These are phyloP conservation scores for Epiperipatus broadwayi DNA, from an alignment of 2,888 invertebrate genomes.

Conservation along the genomic window DNA sequence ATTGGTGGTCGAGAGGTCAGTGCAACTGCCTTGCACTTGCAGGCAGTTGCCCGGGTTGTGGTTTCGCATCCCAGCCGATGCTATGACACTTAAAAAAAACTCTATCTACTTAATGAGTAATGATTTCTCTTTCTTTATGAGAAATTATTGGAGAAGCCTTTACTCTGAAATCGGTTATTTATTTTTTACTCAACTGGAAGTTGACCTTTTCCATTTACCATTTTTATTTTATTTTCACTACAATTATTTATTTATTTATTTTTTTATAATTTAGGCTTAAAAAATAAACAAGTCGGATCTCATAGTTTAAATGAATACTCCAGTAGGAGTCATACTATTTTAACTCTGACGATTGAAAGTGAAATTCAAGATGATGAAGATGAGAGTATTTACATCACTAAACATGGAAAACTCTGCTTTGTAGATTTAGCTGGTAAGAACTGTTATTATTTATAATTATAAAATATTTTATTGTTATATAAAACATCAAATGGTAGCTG, in stretches of 20 bases:
- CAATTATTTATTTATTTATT: neutral
- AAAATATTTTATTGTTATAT: constrained; percentile 13
- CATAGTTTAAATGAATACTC: constrained; percentile 88
- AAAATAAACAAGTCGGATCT: constrained; percentile 67
- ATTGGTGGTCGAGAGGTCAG: too few relatives aligned
- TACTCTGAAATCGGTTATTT: neutral
- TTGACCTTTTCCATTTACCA: too few relatives aligned
- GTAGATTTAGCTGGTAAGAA: constrained; percentile 90
- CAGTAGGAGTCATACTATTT: constrained; percentile 70
- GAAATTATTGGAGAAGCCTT: too few relatives aligned
- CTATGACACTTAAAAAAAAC: too few relatives aligned
- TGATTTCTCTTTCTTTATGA: too few relatives aligned
- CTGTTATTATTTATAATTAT: constrained; percentile 15
- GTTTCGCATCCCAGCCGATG: too few relatives aligned
- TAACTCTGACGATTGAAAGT: constrained; percentile 72
- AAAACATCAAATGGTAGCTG: too few relatives aligned
- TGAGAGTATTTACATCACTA: constrained; percentile 62
- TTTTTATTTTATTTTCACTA: neutral
- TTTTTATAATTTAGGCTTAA: constrained; percentile 43
- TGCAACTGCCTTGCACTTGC: too few relatives aligned
- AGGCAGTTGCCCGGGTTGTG: too few relatives aligned
- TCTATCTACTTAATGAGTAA: too few relatives aligned
- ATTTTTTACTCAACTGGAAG: neutral
- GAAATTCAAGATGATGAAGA: constrained; percentile 39
- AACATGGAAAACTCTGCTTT: constrained; percentile 84